Base-by-base conservation (phyloP, 2,888 invertebrate genomes). In the Zygothrica quintamaculata region DNA sequence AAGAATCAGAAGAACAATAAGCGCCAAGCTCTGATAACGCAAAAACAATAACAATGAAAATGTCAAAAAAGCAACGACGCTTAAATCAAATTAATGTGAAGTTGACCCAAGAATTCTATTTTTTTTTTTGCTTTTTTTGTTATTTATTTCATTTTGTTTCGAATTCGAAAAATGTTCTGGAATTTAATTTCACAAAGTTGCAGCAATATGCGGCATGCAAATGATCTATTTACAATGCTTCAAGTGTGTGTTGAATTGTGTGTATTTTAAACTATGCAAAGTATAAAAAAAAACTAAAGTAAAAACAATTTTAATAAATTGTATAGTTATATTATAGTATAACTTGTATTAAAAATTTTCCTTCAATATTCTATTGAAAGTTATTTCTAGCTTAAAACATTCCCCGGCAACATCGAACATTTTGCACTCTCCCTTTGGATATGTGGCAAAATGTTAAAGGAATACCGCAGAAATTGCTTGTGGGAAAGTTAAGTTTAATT, bases 11-110 rank as follows among this genome's bases (percentile, higher is more conserved):
- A 44, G 48, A 53, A 53, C 65, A 65, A 65, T 61, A 26, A 33
- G 34, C 26, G 29, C 12, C 37, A 39, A 12, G 16, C 42, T 61
- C 79, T 57, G 77, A 77, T 76, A 76, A 57, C 73, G 65, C 72
- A 80, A 57, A 80, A 78, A 84, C 77, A 84, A 86, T 80, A 81
- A 84, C 87, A 82, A 82, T 87, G 87, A 82, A 87, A 87, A 87
- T 84, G 81, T 87, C 87, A 87, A 76, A 84, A 87, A 73, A 70
- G 67, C 80, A 86, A 65, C 86, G 69, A 71, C 50, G 87, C 74
- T 78, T 87, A 84, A 87, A 82, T 82, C 81, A 82, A 87, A 87
- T 87, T 82, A 87, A 87, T 82, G 87, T 68, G 81, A 78, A 57
- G 48, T 59, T 50, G 65, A 59, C 62, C 64, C 31, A 6, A 13